Percentiles rank a stretch among this genome's conserved stretches.
phyloP scores from a whole-genome alignment of 2,888 invertebrate species.

The Heliconius erato region DNA sequence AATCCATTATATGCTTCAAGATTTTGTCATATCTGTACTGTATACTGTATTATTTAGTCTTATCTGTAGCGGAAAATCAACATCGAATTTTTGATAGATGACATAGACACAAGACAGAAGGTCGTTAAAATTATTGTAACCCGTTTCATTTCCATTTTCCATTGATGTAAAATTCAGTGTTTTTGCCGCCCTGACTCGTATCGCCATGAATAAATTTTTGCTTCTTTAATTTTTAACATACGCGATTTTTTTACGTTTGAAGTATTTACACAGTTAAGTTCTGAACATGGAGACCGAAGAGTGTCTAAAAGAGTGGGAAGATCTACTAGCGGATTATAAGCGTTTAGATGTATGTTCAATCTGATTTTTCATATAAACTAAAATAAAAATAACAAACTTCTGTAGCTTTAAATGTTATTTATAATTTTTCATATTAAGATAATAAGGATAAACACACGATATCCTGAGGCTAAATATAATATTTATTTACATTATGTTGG shows the following conservation, averaged over 20 bases:
- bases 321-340: slow-evolving; percentile 91
- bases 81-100: slow-evolving; percentile 28
- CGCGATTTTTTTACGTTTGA: not conserved
- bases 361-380: slow-evolving; percentile 42
- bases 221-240: slow-evolving; percentile 29
- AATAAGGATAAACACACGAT: not conserved
- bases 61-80: slow-evolving; percentile 48
- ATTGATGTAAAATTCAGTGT: slow-evolving; percentile 35
- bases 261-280: slow-evolving; percentile 19
- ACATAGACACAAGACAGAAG: slow-evolving; percentile 22
- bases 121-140: slow-evolving; percentile 26
- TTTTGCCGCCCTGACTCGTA: slow-evolving; percentile 23
- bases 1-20: not conserved
- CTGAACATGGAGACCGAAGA: slow-evolving; percentile 86
- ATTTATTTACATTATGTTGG: not conserved
- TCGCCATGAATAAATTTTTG: slow-evolving; percentile 39
- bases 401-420: not conserved
- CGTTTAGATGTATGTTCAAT: slow-evolving; percentile 89
- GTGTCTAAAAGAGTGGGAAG: slow-evolving; percentile 91
- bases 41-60: slow-evolving; percentile 57
- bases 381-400: not conserved
- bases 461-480: slow-evolving; percentile 3
- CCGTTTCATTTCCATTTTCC: slow-evolving; percentile 35
- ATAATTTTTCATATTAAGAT: not conserved
- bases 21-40: not conserved